A percentile compares a stretch with the other conserved stretches of the same genome.
Conservation (phyloP, 2,113 vertebrate species). For the Oostethus manadensis region DNA sequence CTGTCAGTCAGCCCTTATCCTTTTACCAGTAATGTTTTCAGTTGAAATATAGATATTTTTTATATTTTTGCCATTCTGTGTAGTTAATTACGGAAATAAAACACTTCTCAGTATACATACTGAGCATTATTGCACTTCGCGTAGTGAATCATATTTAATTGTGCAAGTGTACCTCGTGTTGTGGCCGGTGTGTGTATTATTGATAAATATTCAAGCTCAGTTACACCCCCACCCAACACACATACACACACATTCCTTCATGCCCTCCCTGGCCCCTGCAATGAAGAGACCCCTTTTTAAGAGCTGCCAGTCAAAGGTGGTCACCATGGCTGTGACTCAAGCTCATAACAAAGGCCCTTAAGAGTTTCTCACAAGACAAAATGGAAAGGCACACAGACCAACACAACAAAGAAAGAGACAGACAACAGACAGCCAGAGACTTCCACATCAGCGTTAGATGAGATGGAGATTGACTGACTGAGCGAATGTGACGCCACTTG, state of each 20-base stretch:
- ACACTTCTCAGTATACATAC: not conserved
- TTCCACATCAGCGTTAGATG: conserved; percentile 28
- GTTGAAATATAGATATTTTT: no score
- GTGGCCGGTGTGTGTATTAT: not conserved
- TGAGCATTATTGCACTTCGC: not conserved
- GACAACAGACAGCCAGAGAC: conserved; percentile 49
- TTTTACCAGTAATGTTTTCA: no score
- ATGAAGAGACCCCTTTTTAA: conserved; percentile 64
- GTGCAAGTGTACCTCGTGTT: not conserved
- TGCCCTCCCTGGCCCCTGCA: conserved; percentile 43
- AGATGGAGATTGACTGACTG: conserved; percentile 47
- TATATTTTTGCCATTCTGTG: no score
- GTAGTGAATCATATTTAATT: not conserved
- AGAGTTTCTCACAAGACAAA: conserved; percentile 62
- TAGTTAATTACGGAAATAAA: not conserved
- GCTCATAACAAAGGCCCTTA: conserved; percentile 58
- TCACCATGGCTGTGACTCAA: conserved; percentile 59
- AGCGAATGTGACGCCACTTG: conserved; percentile 34
- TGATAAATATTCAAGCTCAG: not conserved
- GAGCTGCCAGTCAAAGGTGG: conserved; percentile 59
- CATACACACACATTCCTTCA: conserved; percentile 41
- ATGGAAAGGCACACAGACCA: conserved; percentile 46
- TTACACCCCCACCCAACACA: not conserved
- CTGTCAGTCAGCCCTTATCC: no score
- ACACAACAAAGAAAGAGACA: conserved; percentile 52